Conservation (phyloP, 2,113 vertebrate genomes). For the Sorex araneus region DNA sequence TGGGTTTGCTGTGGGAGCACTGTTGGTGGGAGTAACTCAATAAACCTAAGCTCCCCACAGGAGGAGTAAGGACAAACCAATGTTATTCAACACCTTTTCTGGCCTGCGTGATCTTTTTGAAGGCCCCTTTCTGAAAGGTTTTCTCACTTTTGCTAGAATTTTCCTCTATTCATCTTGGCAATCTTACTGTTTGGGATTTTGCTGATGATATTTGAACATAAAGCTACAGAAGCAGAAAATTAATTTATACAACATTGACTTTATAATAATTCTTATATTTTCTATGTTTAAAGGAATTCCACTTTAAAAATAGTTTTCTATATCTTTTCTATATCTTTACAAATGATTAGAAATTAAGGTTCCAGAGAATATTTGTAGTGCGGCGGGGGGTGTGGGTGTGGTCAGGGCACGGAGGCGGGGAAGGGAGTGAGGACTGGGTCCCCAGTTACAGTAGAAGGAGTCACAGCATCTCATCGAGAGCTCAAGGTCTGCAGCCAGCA, state of each 20-base stretch:
- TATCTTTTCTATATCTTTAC: background rate
- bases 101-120: background rate
- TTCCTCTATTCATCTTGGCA: background rate
- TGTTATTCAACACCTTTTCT: background rate
- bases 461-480: background rate
- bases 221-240: conserved; percentile 6
- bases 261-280: conserved; percentile 43
- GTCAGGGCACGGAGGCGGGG: background rate
- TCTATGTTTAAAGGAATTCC: background rate
- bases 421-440: too few relatives aligned
- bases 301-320: too few relatives aligned
- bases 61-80: background rate
- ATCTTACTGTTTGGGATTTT: conserved; percentile 31
- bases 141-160: background rate
- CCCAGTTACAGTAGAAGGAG: background rate
- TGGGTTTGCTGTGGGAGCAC: too few relatives aligned
- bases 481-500: background rate
- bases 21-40: too few relatives aligned
- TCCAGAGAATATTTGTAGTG: background rate
- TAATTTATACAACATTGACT: background rate
- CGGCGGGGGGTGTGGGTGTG: background rate
- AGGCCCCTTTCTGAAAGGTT: conserved; percentile 1
- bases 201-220: conserved; percentile 13
- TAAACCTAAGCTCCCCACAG: too few relatives aligned
- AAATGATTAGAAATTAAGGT: background rate